phyloP scores from a whole-genome alignment of 2,888 invertebrate species.

The Fragum whitleyi region DNA sequence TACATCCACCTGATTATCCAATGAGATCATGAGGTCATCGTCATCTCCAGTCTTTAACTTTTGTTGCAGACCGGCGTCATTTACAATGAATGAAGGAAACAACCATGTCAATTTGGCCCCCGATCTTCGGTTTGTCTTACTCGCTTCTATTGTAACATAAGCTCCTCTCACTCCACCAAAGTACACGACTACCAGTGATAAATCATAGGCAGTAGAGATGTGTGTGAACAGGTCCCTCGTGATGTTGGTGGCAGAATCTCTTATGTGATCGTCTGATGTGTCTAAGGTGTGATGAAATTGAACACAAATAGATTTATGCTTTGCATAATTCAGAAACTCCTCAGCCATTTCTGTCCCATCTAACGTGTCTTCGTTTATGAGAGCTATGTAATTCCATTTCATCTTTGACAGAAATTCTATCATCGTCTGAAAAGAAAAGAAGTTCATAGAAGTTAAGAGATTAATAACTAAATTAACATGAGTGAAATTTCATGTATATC shows the following conservation, averaged over 20 bases:
- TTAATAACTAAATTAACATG: too few relatives aligned
- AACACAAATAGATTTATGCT: conserved; percentile 5
- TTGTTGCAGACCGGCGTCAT: background rate
- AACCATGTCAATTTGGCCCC: conserved; percentile 13
- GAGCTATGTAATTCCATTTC: conserved; percentile 67
- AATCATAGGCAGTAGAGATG: background rate
- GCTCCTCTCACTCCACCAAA: background rate
- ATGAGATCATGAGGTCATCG: conserved; percentile 1
- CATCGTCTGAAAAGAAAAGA: conserved; percentile 60
- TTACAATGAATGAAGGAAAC: conserved; percentile 10
- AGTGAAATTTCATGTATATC: too few relatives aligned
- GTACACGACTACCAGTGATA: conserved; percentile 6
- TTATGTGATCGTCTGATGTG: background rate
- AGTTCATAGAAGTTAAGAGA: too few relatives aligned
- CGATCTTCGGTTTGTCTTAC: background rate
- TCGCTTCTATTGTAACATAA: background rate
- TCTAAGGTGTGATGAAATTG: conserved; percentile 6
- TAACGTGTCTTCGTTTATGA: conserved; percentile 64
- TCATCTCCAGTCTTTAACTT: background rate
- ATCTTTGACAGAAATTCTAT: conserved; percentile 50
- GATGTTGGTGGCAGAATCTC: conserved; percentile 6
- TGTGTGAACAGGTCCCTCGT: conserved; percentile 11
- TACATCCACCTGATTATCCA: background rate
- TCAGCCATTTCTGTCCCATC: conserved; percentile 44
- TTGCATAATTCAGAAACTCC: conserved; percentile 28